These are phyloP conservation scores for Agrilus planipennis DNA, from an alignment of 1,140 invertebrate species.

Conservation along the genomic window DNA sequence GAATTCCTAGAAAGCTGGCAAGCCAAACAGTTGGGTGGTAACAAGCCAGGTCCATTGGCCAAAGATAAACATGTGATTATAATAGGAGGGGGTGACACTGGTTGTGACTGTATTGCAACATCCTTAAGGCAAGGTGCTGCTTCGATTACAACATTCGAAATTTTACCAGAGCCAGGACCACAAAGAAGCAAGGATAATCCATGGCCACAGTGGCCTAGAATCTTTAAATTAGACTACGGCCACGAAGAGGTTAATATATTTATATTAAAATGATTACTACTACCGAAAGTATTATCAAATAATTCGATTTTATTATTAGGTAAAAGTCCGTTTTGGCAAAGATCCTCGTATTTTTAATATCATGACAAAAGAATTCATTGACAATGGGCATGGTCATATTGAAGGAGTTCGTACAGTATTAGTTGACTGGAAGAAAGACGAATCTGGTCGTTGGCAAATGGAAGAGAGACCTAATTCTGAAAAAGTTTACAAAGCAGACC, in stretches of 20 bases:
- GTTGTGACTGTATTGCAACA: constrained; percentile 98
- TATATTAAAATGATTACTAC: no score
- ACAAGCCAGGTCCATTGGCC: constrained; percentile 50
- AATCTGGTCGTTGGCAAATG: constrained; percentile 90
- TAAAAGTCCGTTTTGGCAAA: constrained; percentile 72
- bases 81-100: constrained; percentile 98
- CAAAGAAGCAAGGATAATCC: constrained; percentile 78
- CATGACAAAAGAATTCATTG: constrained; percentile 89
- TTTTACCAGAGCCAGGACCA: constrained; percentile 81
- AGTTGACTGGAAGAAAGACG: constrained; percentile 90
- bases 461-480: constrained; percentile 73
- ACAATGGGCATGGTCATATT: constrained; percentile 83
- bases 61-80: constrained; percentile 93
- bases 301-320: constrained; percentile 13
- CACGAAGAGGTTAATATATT: constrained; percentile 90
- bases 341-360: constrained; percentile 92
- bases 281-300: neutral
- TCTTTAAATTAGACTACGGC: constrained; percentile 96
- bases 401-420: constrained; percentile 78
- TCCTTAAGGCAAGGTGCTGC: constrained; percentile 94
- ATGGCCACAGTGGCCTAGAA: constrained; percentile 95
- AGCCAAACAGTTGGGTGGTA: constrained; percentile 77
- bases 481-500: constrained; percentile 75
- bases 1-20: constrained; percentile 96
- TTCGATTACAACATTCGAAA: constrained; percentile 93